Evolutionary conservation across 2,888 invertebrate genomes (phyloP).

Genomic region (Myathropa florea): DNA sequence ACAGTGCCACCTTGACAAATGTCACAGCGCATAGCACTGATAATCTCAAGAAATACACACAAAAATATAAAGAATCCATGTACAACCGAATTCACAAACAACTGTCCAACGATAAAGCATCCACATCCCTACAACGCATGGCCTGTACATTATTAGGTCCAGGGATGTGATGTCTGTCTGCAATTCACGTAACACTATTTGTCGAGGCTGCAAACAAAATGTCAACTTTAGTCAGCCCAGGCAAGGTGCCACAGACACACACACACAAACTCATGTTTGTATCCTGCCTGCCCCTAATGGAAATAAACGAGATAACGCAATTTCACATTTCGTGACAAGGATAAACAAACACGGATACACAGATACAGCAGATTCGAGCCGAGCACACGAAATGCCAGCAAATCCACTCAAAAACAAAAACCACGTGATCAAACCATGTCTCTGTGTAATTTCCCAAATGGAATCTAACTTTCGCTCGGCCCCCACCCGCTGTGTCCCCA

Average conservation of each 20-base stretch:
- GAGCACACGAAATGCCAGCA: background rate
- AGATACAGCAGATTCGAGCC: background rate
- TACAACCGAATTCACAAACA: background rate
- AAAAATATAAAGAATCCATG: background rate
- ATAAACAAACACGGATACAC: constrained; percentile 34
- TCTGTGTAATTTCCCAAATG: constrained; percentile 40
- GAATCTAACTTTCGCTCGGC: constrained; percentile 3
- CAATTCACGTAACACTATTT: constrained; percentile 23
- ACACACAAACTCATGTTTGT: background rate
- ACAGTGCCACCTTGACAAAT: background rate
- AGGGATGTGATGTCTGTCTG: background rate
- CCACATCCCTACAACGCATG: constrained; percentile 8
- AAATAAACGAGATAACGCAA: constrained; percentile 54
- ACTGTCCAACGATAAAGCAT: constrained; percentile 21
- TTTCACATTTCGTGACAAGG: constrained; percentile 55
- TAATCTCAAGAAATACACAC: background rate
- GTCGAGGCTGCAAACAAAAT: constrained; percentile 25
- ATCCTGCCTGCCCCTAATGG: constrained; percentile 24
- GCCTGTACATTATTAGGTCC: constrained; percentile 23
- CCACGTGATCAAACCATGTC: constrained; percentile 16
- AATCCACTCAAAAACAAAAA: constrained; percentile 28
- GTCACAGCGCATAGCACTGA: background rate
- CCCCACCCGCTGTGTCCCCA: background rate
- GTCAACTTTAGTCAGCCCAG: constrained; percentile 15
- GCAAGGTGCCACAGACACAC: background rate